Percentiles rank a stretch among this genome's conserved stretches.
Conservation (phyloP, 2,113 vertebrate genomes). For the Pardalotus punctatus region DNA sequence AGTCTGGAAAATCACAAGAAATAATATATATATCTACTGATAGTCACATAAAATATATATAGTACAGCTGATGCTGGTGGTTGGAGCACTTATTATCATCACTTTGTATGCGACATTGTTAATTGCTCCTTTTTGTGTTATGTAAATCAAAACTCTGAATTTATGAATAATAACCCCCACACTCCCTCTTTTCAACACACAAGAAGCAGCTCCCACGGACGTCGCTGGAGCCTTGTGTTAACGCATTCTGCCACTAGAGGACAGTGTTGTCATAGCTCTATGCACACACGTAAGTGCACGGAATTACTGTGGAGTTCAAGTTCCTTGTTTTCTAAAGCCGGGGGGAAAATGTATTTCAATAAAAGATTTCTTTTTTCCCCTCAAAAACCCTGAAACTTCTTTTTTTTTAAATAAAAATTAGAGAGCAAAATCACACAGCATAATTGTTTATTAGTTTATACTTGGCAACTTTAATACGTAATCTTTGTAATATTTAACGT, state of each 20-base stretch:
- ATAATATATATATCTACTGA: neutral
- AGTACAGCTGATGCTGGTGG: neutral
- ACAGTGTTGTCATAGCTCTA: conserved; percentile 28
- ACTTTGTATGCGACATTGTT: neutral
- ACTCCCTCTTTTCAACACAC: neutral
- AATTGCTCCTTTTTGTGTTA: neutral
- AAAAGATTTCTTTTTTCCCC: neutral
- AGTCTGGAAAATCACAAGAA: neutral
- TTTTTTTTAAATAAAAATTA: neutral
- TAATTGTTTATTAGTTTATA: neutral
- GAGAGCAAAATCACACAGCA: neutral
- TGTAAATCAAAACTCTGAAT: neutral
- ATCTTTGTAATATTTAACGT: neutral
- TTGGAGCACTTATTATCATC: neutral
- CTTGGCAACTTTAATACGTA: neutral
- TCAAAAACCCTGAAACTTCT: neutral
- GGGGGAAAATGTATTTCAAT: neutral
- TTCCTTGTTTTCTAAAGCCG: neutral
- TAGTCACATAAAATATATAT: neutral
- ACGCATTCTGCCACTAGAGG: conserved; percentile 51
- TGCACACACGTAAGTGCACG: neutral
- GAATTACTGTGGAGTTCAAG: neutral
- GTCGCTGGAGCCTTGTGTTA: neutral
- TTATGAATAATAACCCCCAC: neutral
- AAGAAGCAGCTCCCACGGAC: fast-evolving